Base-by-base conservation (phyloP, 2,888 invertebrate genomes). In the Rhamphomyia laevipes region DNA sequence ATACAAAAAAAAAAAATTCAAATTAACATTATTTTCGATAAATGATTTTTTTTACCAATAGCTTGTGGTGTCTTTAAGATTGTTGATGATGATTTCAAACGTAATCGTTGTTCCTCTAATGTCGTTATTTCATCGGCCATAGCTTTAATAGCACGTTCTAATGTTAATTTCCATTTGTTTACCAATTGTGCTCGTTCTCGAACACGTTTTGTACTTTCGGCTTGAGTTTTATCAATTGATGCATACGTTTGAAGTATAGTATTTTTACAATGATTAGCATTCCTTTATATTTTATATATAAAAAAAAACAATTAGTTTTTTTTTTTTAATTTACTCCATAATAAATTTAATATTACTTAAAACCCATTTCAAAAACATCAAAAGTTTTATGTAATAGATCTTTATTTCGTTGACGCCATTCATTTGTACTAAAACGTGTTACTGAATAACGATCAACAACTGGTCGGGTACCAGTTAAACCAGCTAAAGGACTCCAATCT, bases 401-500 rank as follows among this genome's bases (percentile, higher is more conserved):
- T 12, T 74, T 70, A 57, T 81, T 81, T 52, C 77, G 75, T 37
- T 73, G 65, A 27, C 83, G 73, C 87, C 87, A 87, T 68, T 87
- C 85, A 10, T 75, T 78, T 1, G 81, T 75, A 48, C 84, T 85
- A 62, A 77, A 84, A 58, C 82, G 73, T 12, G 85, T 81, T 43
- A 86, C 73, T 1, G 86, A 82, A 62, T 86, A 86, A 59, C 82
- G 83, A 67, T 84, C 84, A 11, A 84, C 85, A 0, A 77, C 74
- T 0, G 86, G 86, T 53, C 86, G 73, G 0, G 85, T 80, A 4
- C 86, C 86, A 0, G 86, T 86, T 60, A 85, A 72, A 1, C 74
- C 78, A 1, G 75, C 78, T 49, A 82, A 69, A 1, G 85, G 82
- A 33, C 82, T 80, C 81, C 83, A 86, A 63, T 84, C 82, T 1